These are phyloP conservation scores for Chymomyza caudatula DNA, from an alignment of 2,888 invertebrate genomes.

Conservation along the genomic window DNA sequence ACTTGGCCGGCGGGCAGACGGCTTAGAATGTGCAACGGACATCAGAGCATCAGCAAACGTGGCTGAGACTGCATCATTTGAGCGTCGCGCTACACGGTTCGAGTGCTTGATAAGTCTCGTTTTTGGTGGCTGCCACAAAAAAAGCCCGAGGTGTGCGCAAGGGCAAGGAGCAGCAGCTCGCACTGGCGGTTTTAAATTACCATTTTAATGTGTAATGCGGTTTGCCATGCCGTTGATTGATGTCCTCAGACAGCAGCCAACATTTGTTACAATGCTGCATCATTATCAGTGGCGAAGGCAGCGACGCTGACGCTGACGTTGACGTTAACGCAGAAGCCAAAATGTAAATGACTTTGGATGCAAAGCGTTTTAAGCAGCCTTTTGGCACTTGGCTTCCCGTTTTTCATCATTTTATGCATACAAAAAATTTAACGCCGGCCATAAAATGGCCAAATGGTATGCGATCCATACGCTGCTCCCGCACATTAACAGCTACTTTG, in stretches of 20 bases:
- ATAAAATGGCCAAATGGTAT: conserved; percentile 29
- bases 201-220: conserved; percentile 54
- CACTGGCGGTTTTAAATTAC: conserved; percentile 65
- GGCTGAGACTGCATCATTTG: conserved; percentile 50
- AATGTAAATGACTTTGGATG: conserved; percentile 58
- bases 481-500: conserved; percentile 67
- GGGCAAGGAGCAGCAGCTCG: neutral
- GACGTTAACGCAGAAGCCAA: conserved; percentile 12
- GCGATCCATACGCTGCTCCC: neutral
- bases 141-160: conserved; percentile 1
- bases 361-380: conserved; percentile 39
- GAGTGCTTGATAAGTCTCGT: conserved; percentile 61
- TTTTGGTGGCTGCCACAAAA: conserved; percentile 18
- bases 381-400: conserved; percentile 48
- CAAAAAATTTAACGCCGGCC: conserved; percentile 55
- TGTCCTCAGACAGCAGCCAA: conserved; percentile 42
- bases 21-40: conserved; percentile 28
- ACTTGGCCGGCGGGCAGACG: conserved; percentile 25
- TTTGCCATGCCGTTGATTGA: conserved; percentile 47
- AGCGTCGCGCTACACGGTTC: conserved; percentile 35
- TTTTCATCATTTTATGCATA: conserved; percentile 30
- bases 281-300: neutral
- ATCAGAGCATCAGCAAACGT: neutral
- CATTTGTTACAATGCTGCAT: neutral
- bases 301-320: neutral